phyloP scores from a whole-genome alignment of 2,797 vertebrate species.

The Huso huso region DNA sequence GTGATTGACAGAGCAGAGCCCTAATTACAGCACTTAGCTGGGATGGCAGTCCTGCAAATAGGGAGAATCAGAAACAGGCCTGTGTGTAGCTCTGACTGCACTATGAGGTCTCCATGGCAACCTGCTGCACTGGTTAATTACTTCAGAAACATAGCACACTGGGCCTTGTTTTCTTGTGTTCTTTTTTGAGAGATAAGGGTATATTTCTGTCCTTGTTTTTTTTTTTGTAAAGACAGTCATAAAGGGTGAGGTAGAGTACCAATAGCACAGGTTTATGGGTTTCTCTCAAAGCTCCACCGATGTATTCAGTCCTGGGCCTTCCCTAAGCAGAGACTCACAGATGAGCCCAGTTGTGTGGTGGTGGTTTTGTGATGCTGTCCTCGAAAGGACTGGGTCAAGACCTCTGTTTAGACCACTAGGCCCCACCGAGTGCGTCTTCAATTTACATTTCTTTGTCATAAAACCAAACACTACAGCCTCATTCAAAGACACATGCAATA shows the following conservation, averaged over 20 bases:
- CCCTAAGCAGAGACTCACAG: no score
- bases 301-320: no score
- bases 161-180: background rate
- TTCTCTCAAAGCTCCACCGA: no score
- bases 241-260: background rate
- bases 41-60: background rate
- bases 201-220: background rate
- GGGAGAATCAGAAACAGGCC: conserved; percentile 14
- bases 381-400: background rate
- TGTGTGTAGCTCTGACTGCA: conserved; percentile 16
- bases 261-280: no score
- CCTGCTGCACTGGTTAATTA: conserved; percentile 6
- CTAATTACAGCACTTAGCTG: conserved; percentile 7
- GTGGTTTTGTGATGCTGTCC: background rate
- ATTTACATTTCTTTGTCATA: no score
- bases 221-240: background rate
- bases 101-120: conserved; percentile 31
- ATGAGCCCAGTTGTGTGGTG: background rate
- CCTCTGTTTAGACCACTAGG: background rate
- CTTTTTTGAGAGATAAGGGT: no score
- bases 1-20: conserved; percentile 11
- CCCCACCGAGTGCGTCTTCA: no score
- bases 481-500: no score
- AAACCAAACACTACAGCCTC: no score
- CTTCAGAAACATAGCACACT: background rate